Base-by-base conservation (phyloP, 2,888 invertebrate species). In the Hirtodrosophila alboralis region DNA sequence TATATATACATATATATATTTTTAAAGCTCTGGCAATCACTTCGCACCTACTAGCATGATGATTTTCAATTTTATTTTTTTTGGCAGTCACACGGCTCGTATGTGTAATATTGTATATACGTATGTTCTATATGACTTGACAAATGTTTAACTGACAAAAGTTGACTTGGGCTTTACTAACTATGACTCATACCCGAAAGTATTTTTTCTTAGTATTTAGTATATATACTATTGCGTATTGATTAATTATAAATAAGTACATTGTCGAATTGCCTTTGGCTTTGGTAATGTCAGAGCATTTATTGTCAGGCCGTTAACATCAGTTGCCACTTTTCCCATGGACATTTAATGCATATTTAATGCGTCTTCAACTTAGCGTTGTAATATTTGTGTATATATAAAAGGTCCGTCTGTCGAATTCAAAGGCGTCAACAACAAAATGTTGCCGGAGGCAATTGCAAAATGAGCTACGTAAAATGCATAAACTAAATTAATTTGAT, bases 331-430 rank as follows among this genome's bases (percentile, higher is more conserved):
- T 41, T 72, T 75, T 73, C 78, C 65, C 65, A 74, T 59, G 37
- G 65, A 49, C 58, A 56, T 69, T 59, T 61, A 73, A 86, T 80
- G 77, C 74, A 86, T 84, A 79, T 73, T 80, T 76, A 80, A 80
- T 80, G 45, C 47, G 53, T 38, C 52, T 54, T 61, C 52, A 51
- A 61, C 53, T 58, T 54, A 41, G 37, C n/a, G n/a, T n/a, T 34
- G 30, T 36, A 47, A 23, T 51, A 31, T 36, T 33, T 28, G n/a
- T n/a, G n/a, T n/a, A n/a, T n/a, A n/a, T n/a, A 49, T 41, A 44
- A 51, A 60, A 31, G 38, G 45, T 33, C 14, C 33, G 23, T 30
- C 12, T 41, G 14, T 28, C 12, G 6, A 31, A 23, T 40, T 16
- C 31, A 40, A 40, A 23, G 14, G 33, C 40, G 27, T 26, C 21